A percentile compares a stretch with the other conserved stretches of the same genome.
phyloP scores from a whole-genome alignment of 1,140 invertebrate genomes.

The Helicoverpa armigera region DNA sequence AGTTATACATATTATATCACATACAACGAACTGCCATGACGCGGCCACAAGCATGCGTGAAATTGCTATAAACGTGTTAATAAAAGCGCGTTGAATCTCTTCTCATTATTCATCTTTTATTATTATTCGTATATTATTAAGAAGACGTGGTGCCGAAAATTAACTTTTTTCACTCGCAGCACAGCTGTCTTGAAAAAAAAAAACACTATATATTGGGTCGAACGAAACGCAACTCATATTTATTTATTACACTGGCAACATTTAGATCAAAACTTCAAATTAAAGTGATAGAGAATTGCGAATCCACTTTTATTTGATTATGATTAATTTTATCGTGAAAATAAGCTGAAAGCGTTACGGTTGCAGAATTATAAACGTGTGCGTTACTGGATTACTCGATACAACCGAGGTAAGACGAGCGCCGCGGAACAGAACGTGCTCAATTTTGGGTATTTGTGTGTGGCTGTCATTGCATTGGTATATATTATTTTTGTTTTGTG shows the following conservation, averaged over 20 bases:
- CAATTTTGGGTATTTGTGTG: conserved; percentile 17
- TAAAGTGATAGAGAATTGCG: conserved; percentile 32
- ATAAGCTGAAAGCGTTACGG: conserved; percentile 23
- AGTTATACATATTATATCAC: no score
- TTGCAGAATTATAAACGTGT: conserved; percentile 6
- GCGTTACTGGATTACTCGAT: background rate
- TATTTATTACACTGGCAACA: conserved; percentile 30
- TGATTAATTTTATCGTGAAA: conserved; percentile 46
- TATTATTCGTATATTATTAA: no score
- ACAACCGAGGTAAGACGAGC: conserved; percentile 13
- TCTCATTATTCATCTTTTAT: no score
- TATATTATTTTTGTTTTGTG: conserved; percentile 61
- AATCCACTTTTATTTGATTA: conserved; percentile 44
- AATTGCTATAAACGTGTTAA: no score
- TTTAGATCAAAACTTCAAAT: conserved; percentile 24
- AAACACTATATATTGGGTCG: background rate
- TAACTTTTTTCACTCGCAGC: no score
- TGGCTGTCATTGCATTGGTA: conserved; percentile 46
- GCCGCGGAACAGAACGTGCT: conserved; percentile 34
- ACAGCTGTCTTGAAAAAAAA: background rate
- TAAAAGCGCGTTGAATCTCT: no score
- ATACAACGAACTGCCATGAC: no score
- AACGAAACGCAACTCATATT: conserved; percentile 25
- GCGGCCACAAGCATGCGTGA: no score
- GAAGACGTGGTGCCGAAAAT: no score